phyloP scores from a whole-genome alignment of 2,797 vertebrate genomes.

The Scleropages formosus region DNA sequence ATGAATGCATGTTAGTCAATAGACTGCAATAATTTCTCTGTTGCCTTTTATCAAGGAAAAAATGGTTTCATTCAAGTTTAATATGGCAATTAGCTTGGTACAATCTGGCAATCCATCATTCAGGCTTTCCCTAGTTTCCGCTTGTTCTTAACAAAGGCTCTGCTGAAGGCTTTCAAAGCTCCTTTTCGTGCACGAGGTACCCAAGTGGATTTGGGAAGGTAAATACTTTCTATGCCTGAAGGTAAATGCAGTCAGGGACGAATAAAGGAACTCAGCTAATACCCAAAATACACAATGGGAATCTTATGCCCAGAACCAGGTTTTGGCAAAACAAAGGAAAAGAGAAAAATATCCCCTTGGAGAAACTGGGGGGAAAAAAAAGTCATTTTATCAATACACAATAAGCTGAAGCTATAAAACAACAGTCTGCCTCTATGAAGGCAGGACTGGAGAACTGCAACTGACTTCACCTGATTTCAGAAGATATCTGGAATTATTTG shows the following conservation, averaged over 20 bases:
- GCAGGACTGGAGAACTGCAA: not conserved
- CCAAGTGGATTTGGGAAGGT: not conserved
- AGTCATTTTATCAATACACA: not conserved
- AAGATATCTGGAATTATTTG: too few relatives aligned
- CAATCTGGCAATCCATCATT: not conserved
- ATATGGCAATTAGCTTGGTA: not conserved
- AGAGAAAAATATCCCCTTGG: not conserved
- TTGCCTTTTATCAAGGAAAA: not conserved
- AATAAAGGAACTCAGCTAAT: not conserved
- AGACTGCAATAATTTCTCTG: too few relatives aligned
- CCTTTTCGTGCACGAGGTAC: constrained; percentile 3
- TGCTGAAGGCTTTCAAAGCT: too few relatives aligned
- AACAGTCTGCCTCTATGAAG: not conserved
- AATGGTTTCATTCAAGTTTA: not conserved
- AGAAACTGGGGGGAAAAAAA: not conserved
- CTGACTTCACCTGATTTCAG: not conserved
- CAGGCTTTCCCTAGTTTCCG: too few relatives aligned
- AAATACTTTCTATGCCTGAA: not conserved
- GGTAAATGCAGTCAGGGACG: not conserved
- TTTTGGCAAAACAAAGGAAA: not conserved
- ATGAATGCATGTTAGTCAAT: not conserved
- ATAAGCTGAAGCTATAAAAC: not conserved
- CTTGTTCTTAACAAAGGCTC: too few relatives aligned
- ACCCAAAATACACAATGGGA: not conserved
- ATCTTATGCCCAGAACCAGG: not conserved